phyloP scores from a whole-genome alignment of 2,797 vertebrate species.

The Decapterus maruadsi region DNA sequence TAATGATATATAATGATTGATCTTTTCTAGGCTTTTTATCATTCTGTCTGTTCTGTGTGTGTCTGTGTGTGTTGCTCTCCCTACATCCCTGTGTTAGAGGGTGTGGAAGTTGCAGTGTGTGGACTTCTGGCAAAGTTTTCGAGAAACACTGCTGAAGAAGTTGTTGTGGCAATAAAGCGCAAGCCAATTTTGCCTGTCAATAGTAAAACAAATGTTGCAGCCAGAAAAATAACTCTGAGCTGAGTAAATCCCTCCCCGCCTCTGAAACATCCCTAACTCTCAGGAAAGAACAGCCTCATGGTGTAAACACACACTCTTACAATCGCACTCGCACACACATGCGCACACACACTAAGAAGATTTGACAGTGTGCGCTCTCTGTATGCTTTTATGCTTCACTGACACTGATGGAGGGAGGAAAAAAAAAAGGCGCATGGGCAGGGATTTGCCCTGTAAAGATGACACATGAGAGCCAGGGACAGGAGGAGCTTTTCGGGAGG shows the following conservation, averaged over 20 bases:
- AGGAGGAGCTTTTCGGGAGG: constrained; percentile 65
- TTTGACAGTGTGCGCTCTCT: constrained; percentile 74
- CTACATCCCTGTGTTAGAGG: constrained; percentile 26
- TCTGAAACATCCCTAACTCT: constrained; percentile 65
- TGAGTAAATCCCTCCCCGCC: constrained; percentile 65
- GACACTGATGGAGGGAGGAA: constrained; percentile 61
- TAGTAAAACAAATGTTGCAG: constrained; percentile 70
- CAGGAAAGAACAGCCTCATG: constrained; percentile 66
- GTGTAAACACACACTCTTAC: constrained; percentile 55
- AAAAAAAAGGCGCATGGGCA: constrained; percentile 48
- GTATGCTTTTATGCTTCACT: constrained; percentile 74
- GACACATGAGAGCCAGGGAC: constrained; percentile 71
- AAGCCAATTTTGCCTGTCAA: constrained; percentile 56
- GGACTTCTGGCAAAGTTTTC: constrained; percentile 43
- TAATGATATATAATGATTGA: constrained; percentile 77
- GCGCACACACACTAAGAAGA: constrained; percentile 70
- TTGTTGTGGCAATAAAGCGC: constrained; percentile 32
- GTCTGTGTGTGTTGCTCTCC: constrained; percentile 7
- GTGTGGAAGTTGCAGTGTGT: constrained; percentile 15
- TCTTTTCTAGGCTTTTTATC: constrained; percentile 70
- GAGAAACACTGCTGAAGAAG: constrained; percentile 28
- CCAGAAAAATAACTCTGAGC: constrained; percentile 61
- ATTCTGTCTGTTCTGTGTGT: constrained; percentile 48
- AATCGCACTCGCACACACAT: constrained; percentile 34
- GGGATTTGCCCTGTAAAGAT: constrained; percentile 78